Percentiles rank a stretch among this genome's conserved stretches.
phyloP scores from a whole-genome alignment of 2,888 invertebrate species.

The Monoplex corrugatus region DNA sequence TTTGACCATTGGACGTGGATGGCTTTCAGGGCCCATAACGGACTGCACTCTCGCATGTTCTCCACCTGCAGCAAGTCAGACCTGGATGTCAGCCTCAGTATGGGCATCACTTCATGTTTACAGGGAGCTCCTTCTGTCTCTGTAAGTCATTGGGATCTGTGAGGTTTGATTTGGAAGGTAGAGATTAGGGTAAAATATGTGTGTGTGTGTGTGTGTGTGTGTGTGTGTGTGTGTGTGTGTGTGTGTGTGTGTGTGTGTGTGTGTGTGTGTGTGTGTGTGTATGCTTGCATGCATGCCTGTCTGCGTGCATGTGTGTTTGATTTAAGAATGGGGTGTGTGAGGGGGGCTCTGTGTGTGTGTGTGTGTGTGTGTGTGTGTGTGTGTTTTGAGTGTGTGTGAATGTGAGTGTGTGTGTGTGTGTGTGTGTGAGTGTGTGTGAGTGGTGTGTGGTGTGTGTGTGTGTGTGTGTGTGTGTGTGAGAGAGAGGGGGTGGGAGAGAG shows the following conservation, averaged over 20 bases:
- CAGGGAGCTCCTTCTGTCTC: conserved; percentile 69
- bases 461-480: no score
- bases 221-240: no score
- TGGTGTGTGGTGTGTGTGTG: neutral
- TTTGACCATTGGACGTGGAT: no score
- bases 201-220: neutral
- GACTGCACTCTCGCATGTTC: conserved; percentile 93
- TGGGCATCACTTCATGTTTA: conserved; percentile 94
- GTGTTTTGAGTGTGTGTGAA: no score
- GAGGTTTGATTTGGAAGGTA: no score
- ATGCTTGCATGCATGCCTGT: conserved; percentile 25
- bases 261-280: no score
- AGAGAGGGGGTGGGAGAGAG: no score
- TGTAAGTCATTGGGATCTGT: conserved; percentile 39
- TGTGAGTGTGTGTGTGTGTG: no score
- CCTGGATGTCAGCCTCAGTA: conserved; percentile 88
- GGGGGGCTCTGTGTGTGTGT: no score
- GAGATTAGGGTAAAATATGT: neutral
- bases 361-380: conserved; percentile 44
- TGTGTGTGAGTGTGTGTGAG: no score
- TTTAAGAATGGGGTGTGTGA: no score
- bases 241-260: conserved; percentile 32
- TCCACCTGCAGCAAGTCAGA: conserved; percentile 95
- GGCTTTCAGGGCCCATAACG: conserved; percentile 67
- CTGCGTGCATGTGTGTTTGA: no score